phyloP scores from a whole-genome alignment of 2,888 invertebrate genomes.

The Trachelus iudaicus region DNA sequence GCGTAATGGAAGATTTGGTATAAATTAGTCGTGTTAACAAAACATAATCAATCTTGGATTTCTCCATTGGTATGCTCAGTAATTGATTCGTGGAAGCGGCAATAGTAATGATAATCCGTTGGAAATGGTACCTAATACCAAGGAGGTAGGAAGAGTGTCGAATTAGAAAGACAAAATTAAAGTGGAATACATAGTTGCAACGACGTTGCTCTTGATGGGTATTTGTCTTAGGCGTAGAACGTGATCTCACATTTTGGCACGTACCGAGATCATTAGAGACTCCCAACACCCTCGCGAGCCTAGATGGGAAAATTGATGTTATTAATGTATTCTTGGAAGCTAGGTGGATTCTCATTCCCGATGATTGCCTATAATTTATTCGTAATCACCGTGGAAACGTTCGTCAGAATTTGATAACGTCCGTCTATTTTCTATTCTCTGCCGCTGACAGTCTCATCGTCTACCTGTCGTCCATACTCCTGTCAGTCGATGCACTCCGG shows the following conservation, averaged over 20 bases:
- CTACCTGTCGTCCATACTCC: background rate
- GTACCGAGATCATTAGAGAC: slow-evolving; percentile 47
- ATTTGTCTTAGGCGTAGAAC: slow-evolving; percentile 3
- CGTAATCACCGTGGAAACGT: slow-evolving; percentile 46
- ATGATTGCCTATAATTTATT: slow-evolving; percentile 55
- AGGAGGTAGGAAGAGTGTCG: background rate
- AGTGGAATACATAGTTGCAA: background rate
- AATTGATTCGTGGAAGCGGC: background rate
- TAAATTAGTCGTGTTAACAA: background rate
- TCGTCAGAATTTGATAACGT: slow-evolving; percentile 37
- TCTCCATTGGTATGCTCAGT: background rate
- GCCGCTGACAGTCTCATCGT: background rate
- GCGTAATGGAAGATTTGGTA: background rate
- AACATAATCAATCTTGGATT: background rate
- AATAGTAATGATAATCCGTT: background rate
- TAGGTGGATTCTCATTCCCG: slow-evolving; percentile 45
- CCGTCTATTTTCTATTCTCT: background rate
- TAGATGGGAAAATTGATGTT: slow-evolving; percentile 44
- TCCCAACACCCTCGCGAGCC: slow-evolving; percentile 28
- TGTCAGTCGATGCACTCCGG: background rate
- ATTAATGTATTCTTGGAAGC: slow-evolving; percentile 57
- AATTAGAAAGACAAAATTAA: background rate
- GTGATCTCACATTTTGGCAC: slow-evolving; percentile 51
- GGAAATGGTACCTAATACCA: background rate
- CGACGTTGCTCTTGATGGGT: background rate